Base-by-base conservation (phyloP, 2,888 invertebrate species). In the Troilus luridus region DNA sequence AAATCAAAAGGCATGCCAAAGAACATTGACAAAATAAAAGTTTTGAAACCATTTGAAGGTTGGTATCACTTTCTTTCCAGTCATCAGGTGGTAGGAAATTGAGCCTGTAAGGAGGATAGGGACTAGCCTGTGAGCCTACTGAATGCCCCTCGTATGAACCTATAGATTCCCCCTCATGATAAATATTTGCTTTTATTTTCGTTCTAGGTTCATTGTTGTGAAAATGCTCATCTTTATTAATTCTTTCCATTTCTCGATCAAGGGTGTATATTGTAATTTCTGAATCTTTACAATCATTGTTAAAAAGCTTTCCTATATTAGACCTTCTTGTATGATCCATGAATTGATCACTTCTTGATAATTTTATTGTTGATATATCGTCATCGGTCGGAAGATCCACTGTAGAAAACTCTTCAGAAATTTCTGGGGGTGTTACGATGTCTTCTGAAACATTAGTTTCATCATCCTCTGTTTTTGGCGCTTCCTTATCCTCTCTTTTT, bases 1-100 rank as follows among this genome's bases (percentile, higher is more conserved):
- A 93, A 1, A 95, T 93, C 67, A 97, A 94, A 60, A 96, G 94
- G 91, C 95, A 94, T 0, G 95, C 95, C 41, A 97, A 93, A 27
- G 96, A 96, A 92, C 95, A 93, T 93, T 96, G 96, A 92, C 95
- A 95, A 89, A 95, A 93, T 24, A 95, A 92, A 94, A 95, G 95
- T 92, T 96, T 94, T 92, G 95, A 94, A 88, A 95, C 92, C 19
- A 94, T 93, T 92, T 95, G 95, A n/a, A 94, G 94, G 94, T 94
- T 88, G 93, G 93, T 91, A 90, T 94, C 94, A 11, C 94, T 94
- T 92, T 94, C 93, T 91, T 94, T 93, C 92, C 92, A 93, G 91
- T 93, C 92, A 14, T 91, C 90, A 8, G 92, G 94, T 24, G 96
- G 96, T 93, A 95, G 95, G 91, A 96, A 95, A 92, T 96, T 94